Evolutionary conservation across 64 coral and sea anemone genomes (phyloP), one percentile per base, ranked within the genome.

Genomic region (Astreopora myriophthalma): DNA sequence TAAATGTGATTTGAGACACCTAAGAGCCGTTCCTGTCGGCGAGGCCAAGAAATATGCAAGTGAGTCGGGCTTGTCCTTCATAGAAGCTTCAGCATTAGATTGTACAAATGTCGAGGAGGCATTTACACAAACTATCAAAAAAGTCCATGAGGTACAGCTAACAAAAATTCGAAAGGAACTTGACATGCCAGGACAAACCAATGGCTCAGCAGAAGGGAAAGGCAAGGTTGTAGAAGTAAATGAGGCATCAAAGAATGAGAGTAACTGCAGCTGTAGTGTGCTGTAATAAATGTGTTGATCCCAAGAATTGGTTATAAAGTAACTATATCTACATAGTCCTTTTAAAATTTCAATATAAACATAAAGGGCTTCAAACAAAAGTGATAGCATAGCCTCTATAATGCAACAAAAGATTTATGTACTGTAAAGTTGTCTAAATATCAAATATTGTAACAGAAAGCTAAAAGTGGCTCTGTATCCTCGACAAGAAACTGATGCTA

Each of bases 1-100:
- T 72, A 99, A 99, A 95, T 99, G 96, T 88, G 96, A 99, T 89
- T 88, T 99, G 82, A 95, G 72, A 93, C 96, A 99, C 74, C 74
- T 99, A 37, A 72, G 94, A 24, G 96, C 96, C 20, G 81, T 99
- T 24, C 89, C 90, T 5, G 80, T 84, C 44, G 96, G 93, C 35
- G 96, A 99, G 27, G 96, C 91, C 10, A 93, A 95, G 51, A 93
- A 93, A 71, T 99, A 90, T 93, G 94, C 90, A 12, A 84, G 93
- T 25, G 96, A 99, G 20, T 64, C 95, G 4, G 70, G 75, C n/a
- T 76, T 99, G 67, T 93, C 91, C 39, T 99, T 99, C 51, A 95
- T 95, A 64, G 96, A 99, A 67, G 96, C 96, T 30, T 99, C 96
- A 49, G 96, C 96, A n/a, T 87, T 95, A 10, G 96, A 99, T 96